phyloP scores from a whole-genome alignment of 2,888 invertebrate genomes.

The Trachelus iudaicus region DNA sequence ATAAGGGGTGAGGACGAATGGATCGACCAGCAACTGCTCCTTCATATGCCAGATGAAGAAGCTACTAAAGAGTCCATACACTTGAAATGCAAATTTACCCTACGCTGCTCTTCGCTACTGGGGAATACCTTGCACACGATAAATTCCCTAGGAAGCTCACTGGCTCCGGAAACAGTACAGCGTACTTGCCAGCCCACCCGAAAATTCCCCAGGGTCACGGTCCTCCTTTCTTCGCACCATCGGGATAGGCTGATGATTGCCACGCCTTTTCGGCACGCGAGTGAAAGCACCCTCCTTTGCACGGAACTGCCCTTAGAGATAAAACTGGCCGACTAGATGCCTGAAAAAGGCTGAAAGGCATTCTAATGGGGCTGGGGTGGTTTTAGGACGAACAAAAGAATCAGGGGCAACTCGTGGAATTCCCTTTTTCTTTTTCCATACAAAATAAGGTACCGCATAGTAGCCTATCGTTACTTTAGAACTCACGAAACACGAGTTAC shows the following conservation, averaged over 20 bases:
- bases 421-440: too few species aligned
- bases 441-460: too few species aligned
- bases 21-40: background rate
- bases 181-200: background rate
- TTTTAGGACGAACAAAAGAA: background rate
- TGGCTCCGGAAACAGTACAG: background rate
- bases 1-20: background rate
- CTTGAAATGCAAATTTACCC: slow-evolving; percentile 19
- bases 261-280: background rate
- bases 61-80: slow-evolving; percentile 17
- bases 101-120: background rate
- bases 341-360: background rate
- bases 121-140: background rate
- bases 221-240: background rate
- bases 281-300: background rate
- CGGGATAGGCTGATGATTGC: background rate
- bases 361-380: background rate
- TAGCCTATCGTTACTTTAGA: too few species aligned
- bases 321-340: background rate
- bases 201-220: background rate
- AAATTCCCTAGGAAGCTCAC: background rate
- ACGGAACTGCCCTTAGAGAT: background rate
- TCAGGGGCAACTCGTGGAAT: background rate
- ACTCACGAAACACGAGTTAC: too few species aligned
- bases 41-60: slow-evolving; percentile 6